phyloP scores from a whole-genome alignment of 1,140 invertebrate species.

The Orchesella cincta region DNA sequence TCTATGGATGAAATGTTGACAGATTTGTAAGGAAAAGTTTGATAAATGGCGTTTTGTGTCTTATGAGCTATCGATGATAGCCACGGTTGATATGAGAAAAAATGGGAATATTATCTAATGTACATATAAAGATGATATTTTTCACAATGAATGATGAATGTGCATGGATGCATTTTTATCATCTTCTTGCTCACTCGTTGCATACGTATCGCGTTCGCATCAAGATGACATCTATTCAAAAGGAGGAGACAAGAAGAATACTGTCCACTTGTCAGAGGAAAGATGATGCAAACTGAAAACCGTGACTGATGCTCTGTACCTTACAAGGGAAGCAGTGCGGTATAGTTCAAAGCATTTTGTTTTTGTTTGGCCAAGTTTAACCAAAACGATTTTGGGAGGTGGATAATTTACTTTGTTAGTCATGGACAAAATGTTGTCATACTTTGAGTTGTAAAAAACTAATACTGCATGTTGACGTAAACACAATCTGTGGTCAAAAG shows the following conservation, averaged over 20 bases:
- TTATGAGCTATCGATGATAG: neutral
- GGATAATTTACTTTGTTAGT: too few relatives aligned
- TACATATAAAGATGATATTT: neutral
- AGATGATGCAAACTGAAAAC: slow-evolving; percentile 11
- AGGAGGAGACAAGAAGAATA: neutral
- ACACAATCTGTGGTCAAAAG: too few relatives aligned
- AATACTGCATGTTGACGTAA: too few relatives aligned
- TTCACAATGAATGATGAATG: neutral
- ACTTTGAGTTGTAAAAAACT: too few relatives aligned
- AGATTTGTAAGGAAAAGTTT: slow-evolving; percentile 6
- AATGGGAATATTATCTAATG: neutral
- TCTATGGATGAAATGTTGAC: slow-evolving; percentile 1
- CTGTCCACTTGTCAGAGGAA: neutral
- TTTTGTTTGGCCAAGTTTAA: slow-evolving; percentile 11
- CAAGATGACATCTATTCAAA: neutral
- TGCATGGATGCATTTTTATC: slow-evolving; percentile 10
- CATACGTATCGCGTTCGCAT: too few relatives aligned
- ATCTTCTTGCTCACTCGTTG: neutral
- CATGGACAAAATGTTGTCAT: too few relatives aligned
- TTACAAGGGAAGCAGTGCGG: neutral
- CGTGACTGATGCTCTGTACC: neutral
- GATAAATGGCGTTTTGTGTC: neutral
- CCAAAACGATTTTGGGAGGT: too few relatives aligned
- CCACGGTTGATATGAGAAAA: neutral
- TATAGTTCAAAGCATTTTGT: neutral